Base-by-base conservation (phyloP, 2,797 vertebrate genomes). In the Trematomus bernacchii region DNA sequence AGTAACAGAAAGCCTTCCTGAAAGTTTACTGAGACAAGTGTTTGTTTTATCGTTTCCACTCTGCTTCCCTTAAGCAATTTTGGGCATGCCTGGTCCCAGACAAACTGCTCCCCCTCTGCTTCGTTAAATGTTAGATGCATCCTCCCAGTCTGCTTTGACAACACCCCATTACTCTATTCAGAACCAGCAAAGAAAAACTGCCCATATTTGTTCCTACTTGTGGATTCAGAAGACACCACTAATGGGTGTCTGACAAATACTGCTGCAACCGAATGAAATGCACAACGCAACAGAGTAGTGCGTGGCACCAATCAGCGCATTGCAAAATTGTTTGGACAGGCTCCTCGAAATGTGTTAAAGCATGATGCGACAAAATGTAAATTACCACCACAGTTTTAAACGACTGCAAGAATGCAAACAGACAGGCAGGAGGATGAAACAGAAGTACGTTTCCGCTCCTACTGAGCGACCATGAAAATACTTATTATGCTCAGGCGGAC, bases 311-410 rank as follows among this genome's bases (percentile, higher is more conserved):
- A 64, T 77, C 62, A 61, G 66, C 62, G 50, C 33, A 12, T 21
- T 42, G 58, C 21, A 61, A 63, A 42, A 60, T 83, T 33, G 71
- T 83, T 76, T 80, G 47, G 66, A 80, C 77, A 54, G 61, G 42
- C 51, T 62, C 16, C 42, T 21, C 11, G 51, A 79, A 65, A 67
- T 59, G 21, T 37, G 74, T 80, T 75, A 70, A 66, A 74, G 54
- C 50, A 73, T 80, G 79, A 87, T 60, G 1, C 23, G n/a, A 81
- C 74, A 78, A 73, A 85, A 89, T 87, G 68, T 66, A 71, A 85
- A 86, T 82, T 2, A 47, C 19, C 3, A 0, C 52, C 51, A 58
- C 50, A 19, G 61, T 71, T 82, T 90, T 79, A 79, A 88, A 77
- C 55, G 27, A 59, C 52, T 72, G 27, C 27, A 46, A 64, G 60